Percentiles rank a stretch among this genome's conserved stretches.
Evolutionary conservation across 2,797 vertebrate species (phyloP).

Genomic region (Eospalax fontanierii): DNA sequence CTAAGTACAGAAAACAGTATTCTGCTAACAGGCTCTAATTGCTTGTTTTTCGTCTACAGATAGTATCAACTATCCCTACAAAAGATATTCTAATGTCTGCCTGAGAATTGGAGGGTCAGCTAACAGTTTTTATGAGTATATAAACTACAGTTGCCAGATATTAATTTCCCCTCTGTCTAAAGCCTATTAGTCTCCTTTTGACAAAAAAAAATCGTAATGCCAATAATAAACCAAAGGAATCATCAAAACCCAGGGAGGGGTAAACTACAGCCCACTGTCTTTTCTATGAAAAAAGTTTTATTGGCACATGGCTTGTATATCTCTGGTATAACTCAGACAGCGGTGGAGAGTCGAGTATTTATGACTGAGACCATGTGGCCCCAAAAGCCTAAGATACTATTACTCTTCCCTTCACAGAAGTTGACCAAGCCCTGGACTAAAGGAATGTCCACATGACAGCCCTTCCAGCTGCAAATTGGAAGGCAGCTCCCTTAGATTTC

Average conservation of each 20-base stretch:
- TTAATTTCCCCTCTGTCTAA: constrained; percentile 22
- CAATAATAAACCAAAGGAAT: constrained; percentile 18
- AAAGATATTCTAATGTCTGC: constrained; percentile 47
- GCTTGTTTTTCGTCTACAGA: constrained; percentile 47
- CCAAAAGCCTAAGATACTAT: not conserved
- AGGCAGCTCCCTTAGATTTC: not conserved
- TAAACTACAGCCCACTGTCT: not conserved
- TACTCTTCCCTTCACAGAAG: not conserved
- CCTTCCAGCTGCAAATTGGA: not conserved
- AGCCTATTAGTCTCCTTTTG: not conserved
- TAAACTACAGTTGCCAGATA: constrained; percentile 40
- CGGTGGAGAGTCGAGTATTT: not conserved
- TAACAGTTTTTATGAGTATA: constrained; percentile 47
- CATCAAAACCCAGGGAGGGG: not conserved
- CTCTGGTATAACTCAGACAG: not conserved
- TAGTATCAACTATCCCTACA: not conserved
- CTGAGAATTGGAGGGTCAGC: constrained; percentile 44
- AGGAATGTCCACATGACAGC: not conserved
- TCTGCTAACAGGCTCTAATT: constrained; percentile 20
- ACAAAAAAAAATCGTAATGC: constrained; percentile 4
- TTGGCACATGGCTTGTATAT: not conserved
- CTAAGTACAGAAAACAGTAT: constrained; percentile 63
- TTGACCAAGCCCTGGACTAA: not conserved
- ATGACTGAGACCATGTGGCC: not conserved
- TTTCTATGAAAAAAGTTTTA: constrained; percentile 43